Evolutionary conservation across 2,113 vertebrate species (phyloP).

Genomic region (Eurypyga helias): DNA sequence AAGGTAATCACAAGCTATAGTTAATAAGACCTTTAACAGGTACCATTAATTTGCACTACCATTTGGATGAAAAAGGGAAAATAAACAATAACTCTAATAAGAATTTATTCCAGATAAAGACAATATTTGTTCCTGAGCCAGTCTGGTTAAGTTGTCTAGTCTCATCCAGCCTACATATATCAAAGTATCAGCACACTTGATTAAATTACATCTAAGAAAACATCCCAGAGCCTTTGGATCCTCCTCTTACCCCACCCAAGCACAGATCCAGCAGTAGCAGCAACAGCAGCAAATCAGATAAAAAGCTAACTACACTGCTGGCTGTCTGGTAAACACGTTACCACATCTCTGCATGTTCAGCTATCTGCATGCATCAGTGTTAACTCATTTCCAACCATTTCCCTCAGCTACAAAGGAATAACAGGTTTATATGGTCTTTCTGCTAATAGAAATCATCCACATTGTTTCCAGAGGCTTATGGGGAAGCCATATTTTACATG

Average conservation of each 20-base stretch:
- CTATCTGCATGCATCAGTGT: neutral
- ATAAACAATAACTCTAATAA: neutral
- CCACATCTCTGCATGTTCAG: neutral
- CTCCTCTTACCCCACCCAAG: neutral
- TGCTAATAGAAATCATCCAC: neutral
- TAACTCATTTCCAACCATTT: neutral
- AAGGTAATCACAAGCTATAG: neutral
- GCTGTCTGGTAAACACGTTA: neutral
- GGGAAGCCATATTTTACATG: accelerated
- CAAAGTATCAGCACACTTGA: neutral
- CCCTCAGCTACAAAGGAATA: neutral
- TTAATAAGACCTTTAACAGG: neutral
- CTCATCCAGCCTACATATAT: neutral
- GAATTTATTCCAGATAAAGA: neutral
- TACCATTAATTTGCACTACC: neutral
- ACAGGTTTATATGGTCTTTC: neutral
- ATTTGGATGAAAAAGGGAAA: neutral
- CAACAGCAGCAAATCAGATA: neutral
- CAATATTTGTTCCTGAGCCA: neutral
- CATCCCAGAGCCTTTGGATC: neutral
- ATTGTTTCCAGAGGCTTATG: neutral
- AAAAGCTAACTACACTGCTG: neutral
- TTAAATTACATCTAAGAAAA: neutral
- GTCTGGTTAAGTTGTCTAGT: neutral
- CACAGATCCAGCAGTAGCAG: neutral